These are phyloP conservation scores for Gandaritis pyraliata DNA, from an alignment of 2,888 invertebrate species.

Conservation along the genomic window DNA sequence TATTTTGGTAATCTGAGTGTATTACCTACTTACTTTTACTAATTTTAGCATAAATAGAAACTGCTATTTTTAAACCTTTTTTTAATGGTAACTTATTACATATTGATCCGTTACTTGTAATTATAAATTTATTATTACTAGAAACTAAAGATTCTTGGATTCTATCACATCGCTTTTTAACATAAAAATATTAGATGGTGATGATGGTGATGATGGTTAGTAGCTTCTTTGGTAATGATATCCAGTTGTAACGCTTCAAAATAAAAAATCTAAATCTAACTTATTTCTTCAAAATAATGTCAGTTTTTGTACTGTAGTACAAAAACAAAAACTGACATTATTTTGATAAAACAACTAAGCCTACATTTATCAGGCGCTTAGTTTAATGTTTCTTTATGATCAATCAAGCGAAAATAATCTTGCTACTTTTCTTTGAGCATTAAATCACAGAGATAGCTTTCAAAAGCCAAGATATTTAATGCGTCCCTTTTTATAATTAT, in stretches of 20 bases:
- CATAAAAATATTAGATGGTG: not conserved
- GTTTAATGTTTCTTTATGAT: slow-evolving; percentile 17
- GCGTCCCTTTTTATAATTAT: not conserved
- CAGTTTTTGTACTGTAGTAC: no score
- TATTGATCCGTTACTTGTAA: no score
- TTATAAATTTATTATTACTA: no score
- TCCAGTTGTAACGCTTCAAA: not conserved
- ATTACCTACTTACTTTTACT: no score
- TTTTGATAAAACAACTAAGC: not conserved
- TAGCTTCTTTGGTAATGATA: not conserved
- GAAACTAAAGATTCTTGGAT: no score
- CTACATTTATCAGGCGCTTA: slow-evolving; percentile 17
- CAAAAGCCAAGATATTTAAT: not conserved
- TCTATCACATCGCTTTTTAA: not conserved
- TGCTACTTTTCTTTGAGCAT: not conserved
- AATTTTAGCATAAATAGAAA: no score
- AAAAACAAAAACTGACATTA: not conserved
- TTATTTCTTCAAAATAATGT: no score
- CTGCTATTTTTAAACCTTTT: no score
- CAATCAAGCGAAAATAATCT: slow-evolving; percentile 23
- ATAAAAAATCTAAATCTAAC: no score
- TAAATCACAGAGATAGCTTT: slow-evolving; percentile 2
- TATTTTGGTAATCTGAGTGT: no score
- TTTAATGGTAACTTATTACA: no score
- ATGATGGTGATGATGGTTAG: no score